phyloP scores from a whole-genome alignment of 2,113 vertebrate genomes.

The Thalassoma bifasciatum region DNA sequence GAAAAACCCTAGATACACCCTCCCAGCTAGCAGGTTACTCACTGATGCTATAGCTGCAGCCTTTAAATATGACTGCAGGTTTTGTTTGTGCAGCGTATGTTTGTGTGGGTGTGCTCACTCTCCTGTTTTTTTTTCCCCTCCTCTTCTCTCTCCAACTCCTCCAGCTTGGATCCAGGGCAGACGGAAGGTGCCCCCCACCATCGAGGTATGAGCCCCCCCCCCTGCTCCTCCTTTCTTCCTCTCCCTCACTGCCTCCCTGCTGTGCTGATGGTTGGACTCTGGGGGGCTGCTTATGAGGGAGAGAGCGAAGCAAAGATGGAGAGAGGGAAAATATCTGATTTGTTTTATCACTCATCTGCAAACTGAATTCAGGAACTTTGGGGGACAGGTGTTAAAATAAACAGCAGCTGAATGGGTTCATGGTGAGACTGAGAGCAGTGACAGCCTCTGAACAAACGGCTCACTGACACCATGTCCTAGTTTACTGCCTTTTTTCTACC shows the following conservation, averaged over 20 bases:
- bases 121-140: slow-evolving; percentile 42
- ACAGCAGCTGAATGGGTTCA: slow-evolving; percentile 73
- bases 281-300: slow-evolving; percentile 67
- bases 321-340: slow-evolving; percentile 73
- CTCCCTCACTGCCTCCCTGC: slow-evolving; percentile 52
- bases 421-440: slow-evolving; percentile 69
- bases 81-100: slow-evolving; percentile 71
- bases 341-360: slow-evolving; percentile 67
- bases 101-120: slow-evolving; percentile 75
- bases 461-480: slow-evolving; percentile 75
- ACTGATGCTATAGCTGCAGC: slow-evolving; percentile 52
- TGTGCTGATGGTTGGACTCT: slow-evolving; percentile 74
- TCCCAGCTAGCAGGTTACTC: slow-evolving; percentile 13
- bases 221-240: not conserved
- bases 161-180: slow-evolving; percentile 96
- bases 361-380: slow-evolving; percentile 73
- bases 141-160: slow-evolving; percentile 65
- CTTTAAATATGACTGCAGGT: slow-evolving; percentile 70
- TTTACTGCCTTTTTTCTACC: slow-evolving; percentile 68
- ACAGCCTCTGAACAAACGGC: slow-evolving; percentile 67
- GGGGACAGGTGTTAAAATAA: slow-evolving; percentile 82
- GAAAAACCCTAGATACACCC: not conserved
- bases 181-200: slow-evolving; percentile 90
- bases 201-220: slow-evolving; percentile 85
- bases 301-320: slow-evolving; percentile 62